Conservation (phyloP, 1,140 invertebrate genomes). For the Parapsyche elsis region DNA sequence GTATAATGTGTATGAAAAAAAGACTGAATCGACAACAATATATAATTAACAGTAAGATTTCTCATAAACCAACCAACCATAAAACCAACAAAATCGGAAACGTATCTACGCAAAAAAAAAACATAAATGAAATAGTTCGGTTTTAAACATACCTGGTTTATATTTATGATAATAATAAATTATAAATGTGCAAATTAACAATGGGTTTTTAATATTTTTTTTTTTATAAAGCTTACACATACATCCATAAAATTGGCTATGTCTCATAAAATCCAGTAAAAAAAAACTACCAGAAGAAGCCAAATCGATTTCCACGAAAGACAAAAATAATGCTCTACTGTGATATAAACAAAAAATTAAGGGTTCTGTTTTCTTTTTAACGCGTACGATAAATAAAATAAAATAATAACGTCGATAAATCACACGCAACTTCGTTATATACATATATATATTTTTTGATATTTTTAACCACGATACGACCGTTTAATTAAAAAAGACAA, state of each 20-base stretch:
- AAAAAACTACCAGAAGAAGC: conserved; percentile 49
- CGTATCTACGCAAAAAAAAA: conserved; percentile 43
- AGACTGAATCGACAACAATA: not conserved
- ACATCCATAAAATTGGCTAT: conserved; percentile 57
- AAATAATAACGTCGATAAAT: not conserved
- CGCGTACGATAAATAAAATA: not conserved
- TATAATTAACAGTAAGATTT: not conserved
- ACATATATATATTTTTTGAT: not conserved
- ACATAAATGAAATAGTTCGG: not conserved
- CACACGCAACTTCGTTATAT: not conserved
- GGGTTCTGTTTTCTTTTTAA: not conserved
- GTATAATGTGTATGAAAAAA: conserved; percentile 24
- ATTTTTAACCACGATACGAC: no score
- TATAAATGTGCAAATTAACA: conserved; percentile 21
- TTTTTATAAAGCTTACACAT: conserved; percentile 55
- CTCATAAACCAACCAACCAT: not conserved
- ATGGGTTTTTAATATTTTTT: not conserved
- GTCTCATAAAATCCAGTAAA: conserved; percentile 41
- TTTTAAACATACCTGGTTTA: conserved; percentile 4
- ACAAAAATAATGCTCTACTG: conserved; percentile 52
- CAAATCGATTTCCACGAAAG: conserved; percentile 56
- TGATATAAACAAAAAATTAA: conserved; percentile 42
- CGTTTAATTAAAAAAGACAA: no score
- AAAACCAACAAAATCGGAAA: conserved; percentile 56
- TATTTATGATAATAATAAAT: conserved; percentile 18